phyloP scores from a whole-genome alignment of 1,140 invertebrate genomes.

The Dinoponera quadriceps region DNA sequence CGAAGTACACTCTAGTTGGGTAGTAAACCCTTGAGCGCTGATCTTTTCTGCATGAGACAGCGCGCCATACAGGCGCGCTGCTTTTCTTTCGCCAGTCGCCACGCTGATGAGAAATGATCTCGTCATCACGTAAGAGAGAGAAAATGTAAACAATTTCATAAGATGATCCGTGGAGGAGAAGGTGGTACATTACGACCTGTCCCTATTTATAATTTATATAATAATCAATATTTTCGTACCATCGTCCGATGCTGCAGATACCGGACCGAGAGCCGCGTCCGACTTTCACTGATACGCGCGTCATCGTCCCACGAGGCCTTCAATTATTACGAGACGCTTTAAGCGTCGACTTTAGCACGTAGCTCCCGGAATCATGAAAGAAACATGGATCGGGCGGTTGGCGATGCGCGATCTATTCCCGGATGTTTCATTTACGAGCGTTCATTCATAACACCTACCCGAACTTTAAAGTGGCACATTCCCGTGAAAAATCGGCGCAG shows the following conservation, averaged over 20 bases:
- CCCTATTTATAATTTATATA: too few relatives aligned
- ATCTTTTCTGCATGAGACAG: conserved; percentile 51
- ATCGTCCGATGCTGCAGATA: too few relatives aligned
- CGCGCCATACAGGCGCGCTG: not conserved
- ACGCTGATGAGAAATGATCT: conserved; percentile 31
- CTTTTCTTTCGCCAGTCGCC: conserved; percentile 7
- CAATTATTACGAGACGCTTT: not conserved
- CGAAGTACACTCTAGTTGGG: conserved; percentile 38
- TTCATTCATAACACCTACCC: conserved; percentile 48
- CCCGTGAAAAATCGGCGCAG: conserved; percentile 45
- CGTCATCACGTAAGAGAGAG: not conserved
- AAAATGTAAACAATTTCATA: too few relatives aligned
- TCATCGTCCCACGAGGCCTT: not conserved
- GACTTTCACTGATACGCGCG: not conserved
- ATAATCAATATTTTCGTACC: too few relatives aligned
- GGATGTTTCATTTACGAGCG: conserved; percentile 42
- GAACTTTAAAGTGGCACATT: conserved; percentile 53
- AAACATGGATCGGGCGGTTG: conserved; percentile 24
- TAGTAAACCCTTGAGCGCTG: conserved; percentile 26
- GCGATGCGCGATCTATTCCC: not conserved
- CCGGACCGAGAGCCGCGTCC: too few relatives aligned
- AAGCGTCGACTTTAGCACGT: conserved; percentile 1
- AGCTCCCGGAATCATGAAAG: not conserved
- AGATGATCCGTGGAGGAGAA: too few relatives aligned
- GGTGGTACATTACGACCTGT: too few relatives aligned